Base-by-base conservation (phyloP, 2,113 vertebrate species). In the Microtus oregoni region DNA sequence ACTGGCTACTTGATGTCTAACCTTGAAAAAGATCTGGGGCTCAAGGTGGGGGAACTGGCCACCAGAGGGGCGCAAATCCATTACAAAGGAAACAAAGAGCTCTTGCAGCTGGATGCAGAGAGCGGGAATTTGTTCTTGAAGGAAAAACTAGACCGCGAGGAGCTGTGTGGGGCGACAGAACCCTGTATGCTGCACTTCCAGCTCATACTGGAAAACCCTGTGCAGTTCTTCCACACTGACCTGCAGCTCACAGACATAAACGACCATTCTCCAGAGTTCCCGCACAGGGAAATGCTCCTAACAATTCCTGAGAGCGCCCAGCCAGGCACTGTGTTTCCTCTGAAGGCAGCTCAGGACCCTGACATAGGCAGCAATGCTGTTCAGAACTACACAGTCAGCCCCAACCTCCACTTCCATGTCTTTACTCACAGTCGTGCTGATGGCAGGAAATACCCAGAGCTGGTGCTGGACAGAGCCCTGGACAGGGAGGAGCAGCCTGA, bases 351-450 rank as follows among this genome's bases (percentile, higher is more conserved):
- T 35, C 98, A 98, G 92, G 98, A 99, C 89, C 92, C 97, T 0
- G 99, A 99, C 0, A 98, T 98, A 97, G 98, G 98, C 63, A 98
- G 96, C 68, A 99, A 99, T 88, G 97, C 98, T 76, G 95, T 99
- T 89, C 98, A 99, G 97, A 98, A 98, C 79, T 99, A 99, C 89
- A 98, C 98, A 79, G 92, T 99, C 93, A 98, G 97, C 94, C 94
- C 98, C 87, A 99, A 98, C 2, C 97, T 98, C 65, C 97, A 98
- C 96, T 99, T 99, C 96, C 98, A 98, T 77, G 97, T 99, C 44
- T 98, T 96, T 50, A 68, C 98, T 22, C 97, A 97, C 28, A 96
- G 58, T 55, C 97, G 96, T 0, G 78, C 72, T 47, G 73, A 77
- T 63, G 73, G 55, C 11, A 90, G 88, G 19, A 77, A 47, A 47